These are phyloP conservation scores for Sylvietta virens DNA, from an alignment of 2,113 vertebrate species.

Conservation along the genomic window DNA sequence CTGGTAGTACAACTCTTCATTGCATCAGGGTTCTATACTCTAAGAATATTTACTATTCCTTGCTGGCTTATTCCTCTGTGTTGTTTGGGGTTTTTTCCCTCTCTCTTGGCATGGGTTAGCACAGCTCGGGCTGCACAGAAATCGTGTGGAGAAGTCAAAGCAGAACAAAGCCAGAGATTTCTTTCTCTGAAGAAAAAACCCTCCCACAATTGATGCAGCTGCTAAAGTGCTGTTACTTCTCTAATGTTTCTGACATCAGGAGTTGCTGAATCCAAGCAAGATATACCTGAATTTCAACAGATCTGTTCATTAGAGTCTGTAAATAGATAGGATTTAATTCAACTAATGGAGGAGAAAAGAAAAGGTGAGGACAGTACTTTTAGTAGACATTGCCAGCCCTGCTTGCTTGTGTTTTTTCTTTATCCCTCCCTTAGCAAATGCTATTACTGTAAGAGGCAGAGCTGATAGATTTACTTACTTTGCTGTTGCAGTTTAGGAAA, in stretches of 20 bases:
- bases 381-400: background rate
- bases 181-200: background rate
- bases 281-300: background rate
- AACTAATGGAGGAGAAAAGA: background rate
- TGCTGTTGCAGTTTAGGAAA: constrained; percentile 46
- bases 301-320: background rate
- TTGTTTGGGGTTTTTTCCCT: too few species aligned
- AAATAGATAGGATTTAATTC: constrained; percentile 8
- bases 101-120: background rate
- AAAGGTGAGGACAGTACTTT: background rate
- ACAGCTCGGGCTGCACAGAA: background rate
- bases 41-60: background rate
- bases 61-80: background rate
- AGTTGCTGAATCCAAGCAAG: background rate
- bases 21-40: background rate
- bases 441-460: background rate
- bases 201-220: background rate
- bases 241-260: background rate
- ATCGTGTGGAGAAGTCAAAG: background rate
- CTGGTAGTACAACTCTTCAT: background rate
- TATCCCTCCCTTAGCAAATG: background rate
- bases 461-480: constrained; percentile 53
- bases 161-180: background rate
- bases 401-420: background rate
- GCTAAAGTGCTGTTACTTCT: background rate